Conservation (phyloP, 2,888 invertebrate species). For the Smittia sp. region DNA sequence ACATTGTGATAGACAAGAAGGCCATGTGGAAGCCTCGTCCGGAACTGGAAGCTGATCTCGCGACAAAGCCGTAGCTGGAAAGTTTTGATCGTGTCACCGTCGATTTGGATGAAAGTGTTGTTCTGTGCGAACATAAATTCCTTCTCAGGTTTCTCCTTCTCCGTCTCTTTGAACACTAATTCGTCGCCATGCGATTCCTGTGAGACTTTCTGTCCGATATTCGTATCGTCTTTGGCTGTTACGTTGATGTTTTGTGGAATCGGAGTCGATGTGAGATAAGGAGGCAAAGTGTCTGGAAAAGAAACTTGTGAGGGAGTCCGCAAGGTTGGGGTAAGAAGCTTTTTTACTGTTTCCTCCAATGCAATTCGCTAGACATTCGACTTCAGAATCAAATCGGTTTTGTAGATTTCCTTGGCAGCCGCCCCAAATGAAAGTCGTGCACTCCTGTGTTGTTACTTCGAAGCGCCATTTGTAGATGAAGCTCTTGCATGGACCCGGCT, state of each 20-base stretch:
- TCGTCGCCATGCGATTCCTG: constrained; percentile 70
- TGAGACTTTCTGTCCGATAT: no score
- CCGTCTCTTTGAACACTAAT: constrained; percentile 81
- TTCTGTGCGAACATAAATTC: constrained; percentile 92
- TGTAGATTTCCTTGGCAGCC: constrained; percentile 66
- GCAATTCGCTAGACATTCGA: constrained; percentile 64
- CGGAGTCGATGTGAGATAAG: no score
- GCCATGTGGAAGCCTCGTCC: constrained; percentile 83
- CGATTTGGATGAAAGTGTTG: constrained; percentile 85
- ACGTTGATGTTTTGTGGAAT: no score
- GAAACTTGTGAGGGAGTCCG: no score
- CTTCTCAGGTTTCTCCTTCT: constrained; percentile 60
- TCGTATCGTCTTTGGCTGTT: no score
- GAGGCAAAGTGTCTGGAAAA: no score
- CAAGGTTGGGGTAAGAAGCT: no score
- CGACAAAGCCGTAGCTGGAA: constrained; percentile 85
- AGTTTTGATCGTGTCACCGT: constrained; percentile 84
- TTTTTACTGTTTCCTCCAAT: constrained; percentile 59
- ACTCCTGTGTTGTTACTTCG: constrained; percentile 59
- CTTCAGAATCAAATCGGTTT: constrained; percentile 66
- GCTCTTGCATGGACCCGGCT: constrained; percentile 61
- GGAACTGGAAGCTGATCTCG: constrained; percentile 85
- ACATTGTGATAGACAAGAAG: constrained; percentile 87
- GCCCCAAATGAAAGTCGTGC: constrained; percentile 65
- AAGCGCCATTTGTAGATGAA: constrained; percentile 68